These are phyloP conservation scores for Cephonodes hylas DNA, from an alignment of 2,888 invertebrate genomes.

Conservation along the genomic window DNA sequence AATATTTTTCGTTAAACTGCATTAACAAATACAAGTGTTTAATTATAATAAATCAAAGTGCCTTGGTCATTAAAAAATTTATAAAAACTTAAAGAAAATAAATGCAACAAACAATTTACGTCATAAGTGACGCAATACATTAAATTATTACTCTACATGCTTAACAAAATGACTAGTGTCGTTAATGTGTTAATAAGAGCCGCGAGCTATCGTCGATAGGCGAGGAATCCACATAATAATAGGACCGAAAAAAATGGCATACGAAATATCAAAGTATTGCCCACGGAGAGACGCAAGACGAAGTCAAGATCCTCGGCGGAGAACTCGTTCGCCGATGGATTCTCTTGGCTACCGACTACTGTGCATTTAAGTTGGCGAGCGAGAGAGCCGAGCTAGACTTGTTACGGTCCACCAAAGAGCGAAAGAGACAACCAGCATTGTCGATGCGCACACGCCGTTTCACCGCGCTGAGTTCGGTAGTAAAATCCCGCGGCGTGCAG, in stretches of 20 bases:
- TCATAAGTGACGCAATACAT: neutral
- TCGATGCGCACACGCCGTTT: slow-evolving; percentile 62
- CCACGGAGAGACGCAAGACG: slow-evolving; percentile 66
- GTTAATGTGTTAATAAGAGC: slow-evolving; percentile 65
- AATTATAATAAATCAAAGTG: too few species aligned
- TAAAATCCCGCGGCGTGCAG: slow-evolving; percentile 61
- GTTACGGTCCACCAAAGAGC: slow-evolving; percentile 18
- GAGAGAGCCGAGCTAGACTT: slow-evolving; percentile 32
- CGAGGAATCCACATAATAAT: slow-evolving; percentile 64
- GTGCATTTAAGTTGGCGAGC: slow-evolving; percentile 55
- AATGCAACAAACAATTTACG: neutral
- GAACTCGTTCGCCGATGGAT: slow-evolving; percentile 72
- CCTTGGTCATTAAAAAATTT: too few species aligned
- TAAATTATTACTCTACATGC: slow-evolving; percentile 22
- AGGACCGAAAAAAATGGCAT: slow-evolving; percentile 64
- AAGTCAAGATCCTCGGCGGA: slow-evolving; percentile 65
- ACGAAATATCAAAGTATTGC: slow-evolving; percentile 59
- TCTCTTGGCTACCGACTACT: slow-evolving; percentile 68
- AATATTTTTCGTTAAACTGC: too few species aligned
- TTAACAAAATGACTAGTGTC: slow-evolving; percentile 44
- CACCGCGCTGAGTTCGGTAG: slow-evolving; percentile 53
- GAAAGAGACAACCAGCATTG: slow-evolving; percentile 44
- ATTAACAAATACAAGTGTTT: too few species aligned
- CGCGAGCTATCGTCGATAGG: slow-evolving; percentile 57
- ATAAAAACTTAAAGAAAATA: too few species aligned